Conservation (phyloP, 2,888 invertebrate genomes). For the Caenorhabditis wallacei region DNA sequence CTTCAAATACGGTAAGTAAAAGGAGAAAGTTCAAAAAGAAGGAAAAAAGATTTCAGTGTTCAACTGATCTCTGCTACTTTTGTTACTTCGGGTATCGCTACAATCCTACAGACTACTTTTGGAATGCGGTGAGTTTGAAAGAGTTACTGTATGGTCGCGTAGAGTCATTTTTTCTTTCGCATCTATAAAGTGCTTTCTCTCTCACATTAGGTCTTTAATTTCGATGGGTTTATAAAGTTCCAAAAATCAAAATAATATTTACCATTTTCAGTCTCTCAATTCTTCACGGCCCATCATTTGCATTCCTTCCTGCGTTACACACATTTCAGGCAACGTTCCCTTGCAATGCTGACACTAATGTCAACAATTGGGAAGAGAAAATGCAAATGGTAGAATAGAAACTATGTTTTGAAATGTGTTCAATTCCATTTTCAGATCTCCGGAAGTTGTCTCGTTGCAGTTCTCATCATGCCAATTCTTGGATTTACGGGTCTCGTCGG, state of each 20-base stretch:
- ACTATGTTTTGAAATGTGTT: not conserved
- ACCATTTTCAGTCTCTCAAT: conserved; percentile 76
- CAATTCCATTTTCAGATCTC: conserved; percentile 71
- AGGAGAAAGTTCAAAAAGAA: not conserved
- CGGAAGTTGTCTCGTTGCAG: conserved; percentile 77
- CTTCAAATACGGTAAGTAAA: conserved; percentile 68
- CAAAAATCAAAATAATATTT: conserved; percentile 18
- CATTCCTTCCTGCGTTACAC: conserved; percentile 79
- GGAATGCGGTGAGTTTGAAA: conserved; percentile 70
- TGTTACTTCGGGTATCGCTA: conserved; percentile 78
- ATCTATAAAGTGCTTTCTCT: not conserved
- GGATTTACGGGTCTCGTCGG: conserved; percentile 79
- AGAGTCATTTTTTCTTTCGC: too few relatives aligned
- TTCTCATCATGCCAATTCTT: conserved; percentile 76
- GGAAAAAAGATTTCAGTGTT: conserved; percentile 59
- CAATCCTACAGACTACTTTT: conserved; percentile 78
- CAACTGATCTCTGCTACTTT: conserved; percentile 79
- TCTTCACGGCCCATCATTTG: conserved; percentile 82
- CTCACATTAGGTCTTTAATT: not conserved
- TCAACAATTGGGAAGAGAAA: conserved; percentile 52
- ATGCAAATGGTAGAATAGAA: conserved; percentile 59
- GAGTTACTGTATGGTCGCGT: not conserved
- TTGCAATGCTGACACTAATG: conserved; percentile 43
- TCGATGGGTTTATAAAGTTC: conserved; percentile 7
- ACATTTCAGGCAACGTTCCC: conserved; percentile 72